These are phyloP conservation scores for Tenrec ecaudatus DNA, from an alignment of 2,113 vertebrate genomes.

Conservation along the genomic window DNA sequence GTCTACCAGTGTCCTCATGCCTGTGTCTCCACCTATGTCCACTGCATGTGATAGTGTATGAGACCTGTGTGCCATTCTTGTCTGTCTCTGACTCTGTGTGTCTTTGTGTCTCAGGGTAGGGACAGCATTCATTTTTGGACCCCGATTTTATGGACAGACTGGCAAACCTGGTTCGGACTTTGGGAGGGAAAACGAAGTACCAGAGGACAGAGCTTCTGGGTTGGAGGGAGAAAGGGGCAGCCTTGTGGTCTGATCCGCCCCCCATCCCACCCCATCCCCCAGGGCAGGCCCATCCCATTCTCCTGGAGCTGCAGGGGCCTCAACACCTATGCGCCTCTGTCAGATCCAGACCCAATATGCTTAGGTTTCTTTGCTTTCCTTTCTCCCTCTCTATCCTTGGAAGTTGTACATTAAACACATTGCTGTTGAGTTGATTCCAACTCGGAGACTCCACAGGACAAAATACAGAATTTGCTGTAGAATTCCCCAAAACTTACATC, in stretches of 20 bases:
- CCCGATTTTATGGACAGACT: neutral
- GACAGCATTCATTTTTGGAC: constrained; percentile 26
- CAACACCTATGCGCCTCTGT: neutral
- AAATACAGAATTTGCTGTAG: neutral
- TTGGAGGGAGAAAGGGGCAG: neutral
- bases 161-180: neutral
- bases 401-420: neutral
- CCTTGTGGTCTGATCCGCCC: neutral
- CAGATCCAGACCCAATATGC: neutral
- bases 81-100: neutral
- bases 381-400: neutral
- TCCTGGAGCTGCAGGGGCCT: neutral
- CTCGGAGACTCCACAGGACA: neutral
- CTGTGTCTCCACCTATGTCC: neutral
- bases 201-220: neutral
- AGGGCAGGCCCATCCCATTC: neutral
- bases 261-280: neutral
- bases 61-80: neutral
- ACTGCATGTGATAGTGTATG: neutral
- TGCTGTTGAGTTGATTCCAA: neutral
- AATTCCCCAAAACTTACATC: neutral
- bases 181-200: neutral
- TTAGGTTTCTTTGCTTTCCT: neutral
- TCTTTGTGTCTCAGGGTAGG: neutral
- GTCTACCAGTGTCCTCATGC: neutral